These are phyloP conservation scores for Lysiphlebus fabarum DNA, from an alignment of 1,140 invertebrate species.

Conservation along the genomic window DNA sequence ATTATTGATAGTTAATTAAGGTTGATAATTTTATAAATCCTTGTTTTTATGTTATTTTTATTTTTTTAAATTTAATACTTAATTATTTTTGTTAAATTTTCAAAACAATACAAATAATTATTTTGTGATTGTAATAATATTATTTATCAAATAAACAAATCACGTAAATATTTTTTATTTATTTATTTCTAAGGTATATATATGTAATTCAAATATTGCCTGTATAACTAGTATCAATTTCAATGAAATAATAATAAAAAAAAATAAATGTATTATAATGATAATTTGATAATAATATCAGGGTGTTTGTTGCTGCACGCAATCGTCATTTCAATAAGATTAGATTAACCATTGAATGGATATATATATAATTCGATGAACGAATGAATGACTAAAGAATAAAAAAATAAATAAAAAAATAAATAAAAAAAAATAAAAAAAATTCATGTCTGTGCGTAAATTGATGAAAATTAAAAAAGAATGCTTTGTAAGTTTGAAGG, in stretches of 20 bases:
- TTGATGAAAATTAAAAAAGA: conserved; percentile 53
- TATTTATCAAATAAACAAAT: too few species aligned
- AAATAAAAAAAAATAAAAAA: conserved; percentile 24
- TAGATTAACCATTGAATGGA: conserved; percentile 49
- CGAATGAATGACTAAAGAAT: conserved; percentile 39
- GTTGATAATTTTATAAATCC: too few species aligned
- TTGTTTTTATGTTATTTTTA: too few species aligned
- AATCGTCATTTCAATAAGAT: conserved; percentile 32
- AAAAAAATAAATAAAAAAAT: too few species aligned
- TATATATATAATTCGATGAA: conserved; percentile 43
- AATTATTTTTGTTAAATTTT: too few species aligned
- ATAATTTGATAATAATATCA: not conserved
- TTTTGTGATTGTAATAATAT: too few species aligned
- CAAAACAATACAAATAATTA: too few species aligned
- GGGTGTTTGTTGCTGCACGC: not conserved
- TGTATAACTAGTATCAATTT: not conserved
- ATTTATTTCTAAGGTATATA: too few species aligned
- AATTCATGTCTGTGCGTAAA: conserved; percentile 47
- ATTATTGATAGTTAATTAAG: too few species aligned
- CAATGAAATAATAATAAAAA: not conserved
- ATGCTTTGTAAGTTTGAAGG: conserved; percentile 34
- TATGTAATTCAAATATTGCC: not conserved
- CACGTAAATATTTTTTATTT: not conserved
- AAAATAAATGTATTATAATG: conserved; percentile 1
- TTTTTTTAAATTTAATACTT: too few species aligned